Percentiles rank a stretch among this genome's conserved stretches.
phyloP scores from a whole-genome alignment of 2,888 invertebrate species.

The Chironomus riparius region DNA sequence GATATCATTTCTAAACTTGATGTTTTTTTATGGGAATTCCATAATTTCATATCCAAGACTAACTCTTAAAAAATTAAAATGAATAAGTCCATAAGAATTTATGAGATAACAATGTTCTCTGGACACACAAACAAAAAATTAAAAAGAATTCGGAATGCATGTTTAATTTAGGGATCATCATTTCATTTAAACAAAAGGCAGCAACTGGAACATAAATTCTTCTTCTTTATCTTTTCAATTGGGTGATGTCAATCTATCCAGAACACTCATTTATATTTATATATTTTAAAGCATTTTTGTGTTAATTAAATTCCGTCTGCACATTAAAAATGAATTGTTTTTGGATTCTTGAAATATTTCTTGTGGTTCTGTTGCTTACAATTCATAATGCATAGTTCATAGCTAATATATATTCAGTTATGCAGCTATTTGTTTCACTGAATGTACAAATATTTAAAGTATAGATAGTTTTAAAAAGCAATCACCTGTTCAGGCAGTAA shows the following conservation, averaged over 20 bases:
- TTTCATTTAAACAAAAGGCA: not conserved
- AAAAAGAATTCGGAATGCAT: no score
- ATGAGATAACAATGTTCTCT: no score
- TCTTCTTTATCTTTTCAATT: not conserved
- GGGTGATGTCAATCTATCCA: not conserved
- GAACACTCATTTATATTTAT: not conserved
- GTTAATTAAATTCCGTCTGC: not conserved
- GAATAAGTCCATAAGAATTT: no score
- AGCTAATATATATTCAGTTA: not conserved
- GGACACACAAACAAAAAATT: no score
- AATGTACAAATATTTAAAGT: not conserved
- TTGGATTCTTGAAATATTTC: not conserved
- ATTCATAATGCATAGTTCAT: not conserved
- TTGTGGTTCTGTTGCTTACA: not conserved
- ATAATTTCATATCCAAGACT: no score
- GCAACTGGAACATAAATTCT: not conserved
- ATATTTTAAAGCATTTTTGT: not conserved
- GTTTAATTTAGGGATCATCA: not conserved
- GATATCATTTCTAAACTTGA: no score
- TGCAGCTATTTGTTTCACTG: not conserved
- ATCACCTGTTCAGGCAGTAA: not conserved
- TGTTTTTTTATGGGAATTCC: no score
- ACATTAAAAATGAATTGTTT: not conserved
- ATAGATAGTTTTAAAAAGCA: not conserved
- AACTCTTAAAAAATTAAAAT: no score